Percentiles rank a stretch among this genome's conserved stretches.
These are phyloP conservation scores for Agapornis roseicollis DNA, from an alignment of 2,113 vertebrate species.

Conservation along the genomic window DNA sequence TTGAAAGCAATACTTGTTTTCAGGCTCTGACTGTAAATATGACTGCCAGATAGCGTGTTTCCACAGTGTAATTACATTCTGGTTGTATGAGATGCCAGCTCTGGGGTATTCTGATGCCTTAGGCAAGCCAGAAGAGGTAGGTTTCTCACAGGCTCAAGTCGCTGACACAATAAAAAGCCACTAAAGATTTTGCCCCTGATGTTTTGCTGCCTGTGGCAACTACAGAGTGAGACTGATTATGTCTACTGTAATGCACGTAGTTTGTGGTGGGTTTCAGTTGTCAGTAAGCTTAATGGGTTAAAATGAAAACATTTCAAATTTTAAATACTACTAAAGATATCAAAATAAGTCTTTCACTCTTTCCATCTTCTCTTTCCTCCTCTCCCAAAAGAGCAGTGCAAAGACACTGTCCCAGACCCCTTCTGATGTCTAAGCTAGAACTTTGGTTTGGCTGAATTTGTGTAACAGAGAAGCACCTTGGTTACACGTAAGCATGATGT, in stretches of 20 bases:
- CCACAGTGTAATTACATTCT: constrained; percentile 20
- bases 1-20: neutral
- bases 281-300: neutral
- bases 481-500: neutral
- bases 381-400: neutral
- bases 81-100: neutral
- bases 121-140: constrained; percentile 29
- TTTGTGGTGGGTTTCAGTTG: neutral
- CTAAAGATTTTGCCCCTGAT: constrained; percentile 26
- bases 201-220: constrained; percentile 19
- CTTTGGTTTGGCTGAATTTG: neutral
- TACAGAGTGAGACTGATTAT: neutral
- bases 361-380: neutral
- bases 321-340: neutral
- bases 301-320: neutral
- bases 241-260: neutral
- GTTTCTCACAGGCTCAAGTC: neutral
- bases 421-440: neutral
- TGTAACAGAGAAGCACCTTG: neutral
- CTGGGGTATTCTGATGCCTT: constrained; percentile 3
- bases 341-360: neutral
- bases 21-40: neutral
- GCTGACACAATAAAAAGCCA: constrained; percentile 19
- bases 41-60: neutral
- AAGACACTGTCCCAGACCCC: neutral